A percentile compares a stretch with the other conserved stretches of the same genome.
Conservation (phyloP, 2,113 vertebrate genomes). For the Rynchops niger region DNA sequence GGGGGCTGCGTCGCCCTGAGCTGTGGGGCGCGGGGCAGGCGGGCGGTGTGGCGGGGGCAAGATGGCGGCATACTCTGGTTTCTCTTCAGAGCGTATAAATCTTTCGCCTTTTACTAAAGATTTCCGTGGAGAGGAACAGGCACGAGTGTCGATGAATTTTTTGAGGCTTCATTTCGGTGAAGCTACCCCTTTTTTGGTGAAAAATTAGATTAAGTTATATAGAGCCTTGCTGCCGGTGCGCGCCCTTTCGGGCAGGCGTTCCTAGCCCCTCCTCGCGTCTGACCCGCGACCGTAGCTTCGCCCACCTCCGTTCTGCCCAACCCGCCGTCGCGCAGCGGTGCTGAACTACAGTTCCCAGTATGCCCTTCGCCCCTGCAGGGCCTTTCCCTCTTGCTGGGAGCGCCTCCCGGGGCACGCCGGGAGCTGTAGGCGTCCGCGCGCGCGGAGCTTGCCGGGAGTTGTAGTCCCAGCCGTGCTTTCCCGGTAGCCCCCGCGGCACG, state of each 20-base stretch:
- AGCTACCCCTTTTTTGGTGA: no score
- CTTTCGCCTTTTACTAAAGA: background rate
- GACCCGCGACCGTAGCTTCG: no score
- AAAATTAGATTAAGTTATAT: no score
- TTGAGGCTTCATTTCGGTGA: no score
- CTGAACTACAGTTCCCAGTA: background rate
- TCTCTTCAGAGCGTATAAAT: background rate
- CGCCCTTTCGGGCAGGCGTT: no score
- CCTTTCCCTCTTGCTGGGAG: no score
- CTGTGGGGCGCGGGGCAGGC: no score
- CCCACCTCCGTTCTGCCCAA: background rate
- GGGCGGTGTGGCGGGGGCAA: no score
- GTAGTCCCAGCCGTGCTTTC: background rate
- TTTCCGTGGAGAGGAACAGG: background rate
- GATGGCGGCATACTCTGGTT: background rate
- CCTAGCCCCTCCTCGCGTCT: no score
- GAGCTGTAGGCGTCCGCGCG: background rate
- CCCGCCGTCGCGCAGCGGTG: fast-evolving
- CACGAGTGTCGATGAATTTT: no score
- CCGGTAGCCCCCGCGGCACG: constrained; percentile 30
- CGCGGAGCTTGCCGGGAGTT: background rate
- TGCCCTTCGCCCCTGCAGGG: background rate
- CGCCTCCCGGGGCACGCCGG: background rate
- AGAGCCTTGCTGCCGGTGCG: no score
- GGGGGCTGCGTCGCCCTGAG: no score